These are phyloP conservation scores for Terrapene triunguis DNA, from an alignment of 2,113 vertebrate genomes.

Conservation along the genomic window DNA sequence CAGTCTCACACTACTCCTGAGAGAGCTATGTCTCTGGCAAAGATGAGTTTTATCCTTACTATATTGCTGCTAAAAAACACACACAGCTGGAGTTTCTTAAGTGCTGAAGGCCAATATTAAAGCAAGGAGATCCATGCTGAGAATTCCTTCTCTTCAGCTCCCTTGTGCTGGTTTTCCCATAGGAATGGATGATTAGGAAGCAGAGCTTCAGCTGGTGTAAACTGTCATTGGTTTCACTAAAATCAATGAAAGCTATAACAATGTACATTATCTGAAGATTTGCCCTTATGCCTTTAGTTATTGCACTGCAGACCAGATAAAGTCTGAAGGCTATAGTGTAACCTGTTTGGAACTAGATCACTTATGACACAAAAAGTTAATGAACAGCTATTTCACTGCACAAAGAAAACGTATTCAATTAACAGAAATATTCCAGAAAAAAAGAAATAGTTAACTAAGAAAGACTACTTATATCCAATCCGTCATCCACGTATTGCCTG, in stretches of 20 bases:
- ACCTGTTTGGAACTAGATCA: not conserved
- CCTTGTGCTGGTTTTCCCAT: not conserved
- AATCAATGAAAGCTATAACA: not conserved
- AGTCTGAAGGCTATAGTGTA: not conserved
- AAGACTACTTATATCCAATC: not conserved
- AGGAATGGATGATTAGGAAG: not conserved
- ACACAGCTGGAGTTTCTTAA: not conserved
- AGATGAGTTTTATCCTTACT: not conserved
- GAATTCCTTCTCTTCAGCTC: not conserved
- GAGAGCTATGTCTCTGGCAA: not conserved
- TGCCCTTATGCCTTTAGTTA: accelerated
- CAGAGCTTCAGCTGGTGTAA: not conserved
- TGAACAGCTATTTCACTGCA: not conserved
- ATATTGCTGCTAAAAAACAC: not conserved
- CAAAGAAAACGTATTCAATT: not conserved
- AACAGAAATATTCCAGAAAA: not conserved
- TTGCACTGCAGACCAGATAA: not conserved
- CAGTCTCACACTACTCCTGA: not conserved
- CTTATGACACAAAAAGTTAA: not conserved
- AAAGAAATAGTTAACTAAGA: not conserved
- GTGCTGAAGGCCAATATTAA: not conserved
- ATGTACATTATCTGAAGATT: not conserved
- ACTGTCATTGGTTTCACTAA: not conserved
- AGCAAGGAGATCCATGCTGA: not conserved
- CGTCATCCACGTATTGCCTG: not conserved